These are phyloP conservation scores for Hippasteria phrygiana DNA, from an alignment of 53 echinoderm and acorn worm genomes.

Conservation along the genomic window DNA sequence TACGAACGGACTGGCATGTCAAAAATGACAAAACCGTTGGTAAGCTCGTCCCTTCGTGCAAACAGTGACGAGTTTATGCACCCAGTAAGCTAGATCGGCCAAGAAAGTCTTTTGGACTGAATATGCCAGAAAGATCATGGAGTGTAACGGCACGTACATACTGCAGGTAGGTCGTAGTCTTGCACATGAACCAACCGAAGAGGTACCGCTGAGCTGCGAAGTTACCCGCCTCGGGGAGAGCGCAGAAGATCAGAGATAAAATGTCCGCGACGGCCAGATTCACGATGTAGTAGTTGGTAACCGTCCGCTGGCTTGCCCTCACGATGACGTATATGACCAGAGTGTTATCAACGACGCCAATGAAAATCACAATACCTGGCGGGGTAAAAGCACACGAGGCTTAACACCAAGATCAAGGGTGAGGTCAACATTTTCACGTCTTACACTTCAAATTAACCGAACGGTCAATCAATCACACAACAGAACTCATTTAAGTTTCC, in stretches of 20 bases:
- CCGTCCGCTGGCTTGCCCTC: slow-evolving; percentile 63
- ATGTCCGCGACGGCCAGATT: slow-evolving; percentile 88
- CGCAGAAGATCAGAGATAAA: slow-evolving; percentile 73
- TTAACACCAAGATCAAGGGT: not conserved
- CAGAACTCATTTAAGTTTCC: no score
- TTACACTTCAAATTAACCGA: no score
- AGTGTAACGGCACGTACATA: slow-evolving; percentile 34
- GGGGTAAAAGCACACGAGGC: not conserved
- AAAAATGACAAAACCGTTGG: no score
- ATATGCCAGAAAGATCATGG: not conserved
- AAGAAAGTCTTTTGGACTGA: no score
- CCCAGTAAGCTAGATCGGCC: no score
- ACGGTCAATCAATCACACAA: no score
- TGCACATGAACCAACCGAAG: slow-evolving; percentile 81
- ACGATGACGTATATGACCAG: slow-evolving; percentile 81
- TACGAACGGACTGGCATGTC: no score
- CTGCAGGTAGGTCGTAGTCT: slow-evolving; percentile 77
- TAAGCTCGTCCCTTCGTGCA: no score
- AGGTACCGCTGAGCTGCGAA: slow-evolving; percentile 47
- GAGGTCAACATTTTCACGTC: no score
- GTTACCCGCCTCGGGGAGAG: slow-evolving; percentile 69
- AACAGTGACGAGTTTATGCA: no score
- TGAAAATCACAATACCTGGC: slow-evolving; percentile 30
- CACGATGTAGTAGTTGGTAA: slow-evolving; percentile 90
- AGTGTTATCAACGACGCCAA: slow-evolving; percentile 76